Base-by-base conservation (phyloP, 2,797 vertebrate species). In the Gambusia yucatana region DNA sequence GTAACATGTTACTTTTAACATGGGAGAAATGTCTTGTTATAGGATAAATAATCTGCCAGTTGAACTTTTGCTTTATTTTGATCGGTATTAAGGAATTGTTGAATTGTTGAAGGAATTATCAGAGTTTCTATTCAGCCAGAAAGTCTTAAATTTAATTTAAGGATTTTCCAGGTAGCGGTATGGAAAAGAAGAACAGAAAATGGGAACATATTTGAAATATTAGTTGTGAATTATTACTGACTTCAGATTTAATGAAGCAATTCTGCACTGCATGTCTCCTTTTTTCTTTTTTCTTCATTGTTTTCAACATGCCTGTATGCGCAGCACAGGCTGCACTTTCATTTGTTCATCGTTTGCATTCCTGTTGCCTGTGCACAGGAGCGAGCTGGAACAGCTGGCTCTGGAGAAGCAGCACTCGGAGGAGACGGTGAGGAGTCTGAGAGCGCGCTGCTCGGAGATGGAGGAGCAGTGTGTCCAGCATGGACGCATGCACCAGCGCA, bases 381-480 rank as follows among this genome's bases (percentile, higher is more conserved):
- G 89, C 67, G 95, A 96, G 94, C 89, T 97, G 85, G 94, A 96
- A 92, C 95, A 96, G 93, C 95, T 97, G 93, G 93, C 86, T 84
- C 93, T 97, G 91, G 97, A 98, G 94, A 97, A 96, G 85, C 94
- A 91, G 30, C 95, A 97, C 86, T 92, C 96, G 20, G 93, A 93
- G 87, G 95, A 96, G 85, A 96, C 94, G 20, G 91, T 96, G 82
- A 95, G 94, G 88, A 97, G 95, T 91, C 93, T 97, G 91, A 95
- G 95, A 94, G 94, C 94, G 83, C 95, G 96, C 82, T 97, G 97
- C 92, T 89, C 93, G 25, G 95, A 97, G 90, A 94, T 98, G 95
- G 97, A 98, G 89, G 95, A 97, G 57, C 97, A 98, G 76, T 98
- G 98, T 88, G 93, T 98, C 87, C 97, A 98, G 80, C 98, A 98